A percentile compares a stretch with the other conserved stretches of the same genome.
Conservation (phyloP, 2,888 invertebrate species). For the Drosophila flavopinicola region DNA sequence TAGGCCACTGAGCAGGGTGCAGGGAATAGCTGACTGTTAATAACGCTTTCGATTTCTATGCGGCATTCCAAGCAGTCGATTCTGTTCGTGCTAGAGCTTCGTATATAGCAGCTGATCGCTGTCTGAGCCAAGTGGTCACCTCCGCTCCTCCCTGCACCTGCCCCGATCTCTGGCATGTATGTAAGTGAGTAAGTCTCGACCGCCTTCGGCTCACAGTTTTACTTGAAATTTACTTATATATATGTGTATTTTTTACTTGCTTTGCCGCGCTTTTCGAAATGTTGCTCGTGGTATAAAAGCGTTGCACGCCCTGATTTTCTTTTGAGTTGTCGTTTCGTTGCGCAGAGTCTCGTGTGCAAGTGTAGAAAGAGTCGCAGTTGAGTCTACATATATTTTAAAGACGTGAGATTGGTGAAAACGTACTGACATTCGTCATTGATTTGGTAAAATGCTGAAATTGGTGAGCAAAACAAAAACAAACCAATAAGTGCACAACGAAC, state of each 20-base stretch:
- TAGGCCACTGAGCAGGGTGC: not conserved
- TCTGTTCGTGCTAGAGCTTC: slow-evolving; percentile 49
- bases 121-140: slow-evolving; percentile 11
- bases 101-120: slow-evolving; percentile 65
- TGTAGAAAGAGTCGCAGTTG: slow-evolving; percentile 62
- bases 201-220: slow-evolving; percentile 60
- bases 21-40: slow-evolving; percentile 20
- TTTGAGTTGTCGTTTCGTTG: slow-evolving; percentile 84
- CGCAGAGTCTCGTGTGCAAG: slow-evolving; percentile 84
- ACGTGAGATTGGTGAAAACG: slow-evolving; percentile 69
- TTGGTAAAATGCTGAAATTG: slow-evolving; percentile 53
- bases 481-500: slow-evolving; percentile 19
- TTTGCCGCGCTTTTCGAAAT: slow-evolving; percentile 49
- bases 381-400: slow-evolving; percentile 15
- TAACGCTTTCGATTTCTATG: slow-evolving; percentile 68
- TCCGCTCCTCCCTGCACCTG: slow-evolving; percentile 9
- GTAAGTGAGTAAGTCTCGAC: slow-evolving; percentile 47
- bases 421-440: slow-evolving; percentile 33
- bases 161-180: slow-evolving; percentile 35
- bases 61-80: slow-evolving; percentile 67
- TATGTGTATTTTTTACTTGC: slow-evolving; percentile 21
- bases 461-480: slow-evolving; percentile 54
- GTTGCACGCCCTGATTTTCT: slow-evolving; percentile 83
- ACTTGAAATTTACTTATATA: slow-evolving; percentile 49
- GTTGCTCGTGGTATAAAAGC: slow-evolving; percentile 83